A percentile compares a stretch with the other conserved stretches of the same genome.
Evolutionary conservation across 2,797 vertebrate genomes (phyloP).

Genomic region (Meriones psammophilus): DNA sequence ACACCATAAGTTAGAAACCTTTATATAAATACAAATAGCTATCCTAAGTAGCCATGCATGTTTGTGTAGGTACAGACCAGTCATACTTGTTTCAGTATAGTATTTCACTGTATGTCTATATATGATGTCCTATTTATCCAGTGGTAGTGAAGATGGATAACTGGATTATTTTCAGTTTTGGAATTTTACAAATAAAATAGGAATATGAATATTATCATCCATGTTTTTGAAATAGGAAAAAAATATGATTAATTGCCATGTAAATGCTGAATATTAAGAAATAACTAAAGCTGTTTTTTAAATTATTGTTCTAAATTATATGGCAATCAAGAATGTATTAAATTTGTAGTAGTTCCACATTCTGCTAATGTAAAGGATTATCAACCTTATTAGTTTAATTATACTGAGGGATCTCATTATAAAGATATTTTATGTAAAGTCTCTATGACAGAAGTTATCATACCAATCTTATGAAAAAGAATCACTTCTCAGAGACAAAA

Average conservation of each 20-base stretch:
- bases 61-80: not conserved
- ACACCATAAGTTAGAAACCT: not conserved
- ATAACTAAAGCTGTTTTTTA: slow-evolving; percentile 14
- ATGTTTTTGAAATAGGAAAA: not conserved
- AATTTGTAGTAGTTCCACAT: not conserved
- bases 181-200: not conserved
- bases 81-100: not conserved
- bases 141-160: not conserved
- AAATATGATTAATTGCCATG: not conserved
- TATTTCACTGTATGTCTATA: not conserved
- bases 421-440: slow-evolving; percentile 22
- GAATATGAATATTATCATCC: not conserved
- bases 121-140: not conserved
- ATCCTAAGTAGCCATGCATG: not conserved
- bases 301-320: not conserved
- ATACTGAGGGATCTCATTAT: slow-evolving; percentile 4
- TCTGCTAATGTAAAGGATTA: not conserved
- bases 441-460: slow-evolving; percentile 48
- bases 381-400: slow-evolving; percentile 26
- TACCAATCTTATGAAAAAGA: slow-evolving; percentile 29
- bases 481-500: not conserved
- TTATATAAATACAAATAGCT: not conserved
- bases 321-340: not conserved
- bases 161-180: not conserved
- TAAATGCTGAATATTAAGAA: not conserved